A percentile compares a stretch with the other conserved stretches of the same genome.
phyloP scores from a whole-genome alignment of 2,888 invertebrate genomes.

The Apodemia hepburni region DNA sequence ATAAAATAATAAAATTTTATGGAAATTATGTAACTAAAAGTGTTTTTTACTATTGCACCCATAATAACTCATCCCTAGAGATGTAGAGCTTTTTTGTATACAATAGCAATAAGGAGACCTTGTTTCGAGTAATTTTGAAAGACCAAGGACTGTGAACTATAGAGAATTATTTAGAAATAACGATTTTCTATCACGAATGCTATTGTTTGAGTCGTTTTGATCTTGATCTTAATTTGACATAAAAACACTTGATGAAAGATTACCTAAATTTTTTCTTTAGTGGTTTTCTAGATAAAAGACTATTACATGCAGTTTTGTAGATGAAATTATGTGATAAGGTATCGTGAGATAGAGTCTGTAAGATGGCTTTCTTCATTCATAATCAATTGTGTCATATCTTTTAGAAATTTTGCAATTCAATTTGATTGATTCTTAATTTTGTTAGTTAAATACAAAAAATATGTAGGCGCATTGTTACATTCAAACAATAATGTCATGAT shows the following conservation, averaged over 20 bases:
- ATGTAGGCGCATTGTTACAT: too few relatives aligned
- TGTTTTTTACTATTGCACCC: constrained; percentile 43
- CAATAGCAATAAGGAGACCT: constrained; percentile 48
- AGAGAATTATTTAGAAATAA: constrained; percentile 47
- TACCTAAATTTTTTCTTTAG: constrained; percentile 3
- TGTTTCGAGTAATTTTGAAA: constrained; percentile 56
- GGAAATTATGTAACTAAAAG: constrained; percentile 54
- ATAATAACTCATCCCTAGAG: constrained; percentile 13
- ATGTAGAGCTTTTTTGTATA: constrained; percentile 6
- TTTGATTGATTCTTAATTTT: too few relatives aligned
- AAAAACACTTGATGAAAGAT: constrained; percentile 7
- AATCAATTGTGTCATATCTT: not conserved
- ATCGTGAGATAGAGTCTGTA: not conserved
- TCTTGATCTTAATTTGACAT: constrained; percentile 17
- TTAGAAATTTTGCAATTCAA: constrained; percentile 1
- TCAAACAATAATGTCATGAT: too few relatives aligned
- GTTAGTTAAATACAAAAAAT: too few relatives aligned
- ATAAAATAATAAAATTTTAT: constrained; percentile 71
- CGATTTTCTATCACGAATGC: constrained; percentile 16
- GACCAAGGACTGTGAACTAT: constrained; percentile 59
- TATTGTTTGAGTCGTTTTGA: constrained; percentile 37
- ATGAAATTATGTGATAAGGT: constrained; percentile 2
- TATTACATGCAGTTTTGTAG: constrained; percentile 7
- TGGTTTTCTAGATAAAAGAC: constrained; percentile 6
- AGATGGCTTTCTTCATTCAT: constrained; percentile 1